These are phyloP conservation scores for Littorina saxatilis DNA, from an alignment of 1,140 invertebrate genomes.

Conservation along the genomic window DNA sequence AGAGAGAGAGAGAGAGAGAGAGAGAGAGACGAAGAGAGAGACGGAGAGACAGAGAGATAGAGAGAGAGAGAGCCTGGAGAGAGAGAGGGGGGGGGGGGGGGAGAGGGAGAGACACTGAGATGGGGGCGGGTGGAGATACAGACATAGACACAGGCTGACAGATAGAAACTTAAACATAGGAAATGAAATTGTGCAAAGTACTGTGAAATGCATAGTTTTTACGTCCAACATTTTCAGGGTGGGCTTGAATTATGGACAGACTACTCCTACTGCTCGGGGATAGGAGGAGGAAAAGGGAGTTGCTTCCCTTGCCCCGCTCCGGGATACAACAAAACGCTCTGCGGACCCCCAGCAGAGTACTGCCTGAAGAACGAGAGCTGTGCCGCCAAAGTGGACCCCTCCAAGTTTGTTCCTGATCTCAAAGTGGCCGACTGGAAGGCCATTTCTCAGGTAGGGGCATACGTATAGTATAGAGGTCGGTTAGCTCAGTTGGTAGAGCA, in stretches of 20 bases:
- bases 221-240: no score
- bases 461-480: no score
- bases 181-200: not conserved
- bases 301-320: slow-evolving; percentile 66
- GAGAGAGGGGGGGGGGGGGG: no score
- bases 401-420: slow-evolving; percentile 66
- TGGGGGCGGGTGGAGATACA: not conserved
- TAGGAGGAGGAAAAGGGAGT: slow-evolving; percentile 53
- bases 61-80: no score
- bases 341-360: slow-evolving; percentile 64
- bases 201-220: no score
- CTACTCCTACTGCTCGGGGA: slow-evolving; percentile 69
- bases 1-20: no score
- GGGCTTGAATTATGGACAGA: slow-evolving; percentile 64
- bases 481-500: no score
- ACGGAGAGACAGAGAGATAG: no score
- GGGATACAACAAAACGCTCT: slow-evolving; percentile 68
- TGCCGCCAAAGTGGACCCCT: slow-evolving; percentile 58
- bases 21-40: no score
- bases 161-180: not conserved
- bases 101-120: not conserved
- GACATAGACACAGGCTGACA: not conserved
- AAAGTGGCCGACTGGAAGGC: slow-evolving; percentile 67
- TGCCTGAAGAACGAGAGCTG: slow-evolving; percentile 70
- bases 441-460: slow-evolving; percentile 56